phyloP scores from a whole-genome alignment of 2,113 vertebrate genomes.

The Brachypodius melanocephalos region DNA sequence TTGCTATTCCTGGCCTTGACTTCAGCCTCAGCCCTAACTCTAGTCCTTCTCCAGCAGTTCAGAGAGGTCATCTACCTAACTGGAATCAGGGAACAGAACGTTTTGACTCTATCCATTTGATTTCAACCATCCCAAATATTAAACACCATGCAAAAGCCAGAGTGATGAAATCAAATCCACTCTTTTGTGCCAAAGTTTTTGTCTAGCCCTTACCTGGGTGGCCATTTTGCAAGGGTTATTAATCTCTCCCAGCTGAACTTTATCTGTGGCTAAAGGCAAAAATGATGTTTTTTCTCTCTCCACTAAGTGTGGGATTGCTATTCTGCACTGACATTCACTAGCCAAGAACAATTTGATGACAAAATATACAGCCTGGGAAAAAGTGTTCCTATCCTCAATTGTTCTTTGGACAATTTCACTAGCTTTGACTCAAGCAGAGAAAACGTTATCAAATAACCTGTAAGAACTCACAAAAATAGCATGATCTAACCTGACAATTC shows the following conservation, averaged over 20 bases:
- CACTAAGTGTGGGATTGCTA: background rate
- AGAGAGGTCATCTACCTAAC: background rate
- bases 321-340: background rate
- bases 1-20: background rate
- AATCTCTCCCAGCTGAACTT: background rate
- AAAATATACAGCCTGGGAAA: background rate
- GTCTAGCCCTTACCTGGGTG: background rate
- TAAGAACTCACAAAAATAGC: background rate
- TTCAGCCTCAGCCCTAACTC: background rate
- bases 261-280: background rate
- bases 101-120: background rate
- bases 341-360: background rate
- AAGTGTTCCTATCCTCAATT: background rate
- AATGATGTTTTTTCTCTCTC: background rate
- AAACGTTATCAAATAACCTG: background rate
- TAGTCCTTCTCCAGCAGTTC: background rate
- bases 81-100: background rate
- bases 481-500: background rate
- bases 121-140: background rate
- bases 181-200: background rate
- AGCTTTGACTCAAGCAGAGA: background rate
- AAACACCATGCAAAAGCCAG: background rate
- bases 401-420: background rate
- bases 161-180: background rate
- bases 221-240: background rate